Conservation (phyloP, 2,888 invertebrate genomes). For the Scelioninae gen. 1 region DNA sequence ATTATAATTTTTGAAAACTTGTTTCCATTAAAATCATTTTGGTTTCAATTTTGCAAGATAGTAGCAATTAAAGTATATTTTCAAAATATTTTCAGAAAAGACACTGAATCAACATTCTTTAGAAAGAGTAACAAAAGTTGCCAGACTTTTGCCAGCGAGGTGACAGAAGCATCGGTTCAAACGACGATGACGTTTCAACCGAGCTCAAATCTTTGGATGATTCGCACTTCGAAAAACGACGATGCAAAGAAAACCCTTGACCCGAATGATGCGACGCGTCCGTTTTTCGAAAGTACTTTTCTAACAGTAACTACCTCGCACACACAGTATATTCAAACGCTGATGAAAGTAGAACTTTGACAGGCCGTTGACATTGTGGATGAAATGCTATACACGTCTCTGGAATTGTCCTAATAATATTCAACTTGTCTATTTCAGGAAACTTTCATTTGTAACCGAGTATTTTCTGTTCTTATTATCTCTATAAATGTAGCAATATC, state of each 20-base stretch:
- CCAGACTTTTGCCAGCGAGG: conserved; percentile 12
- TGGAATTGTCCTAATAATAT: background rate
- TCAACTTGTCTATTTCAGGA: background rate
- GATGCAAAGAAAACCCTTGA: conserved; percentile 62
- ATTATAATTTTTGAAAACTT: background rate
- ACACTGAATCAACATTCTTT: conserved; percentile 1
- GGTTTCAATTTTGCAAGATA: background rate
- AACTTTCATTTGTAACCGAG: background rate
- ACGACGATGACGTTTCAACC: conserved; percentile 34
- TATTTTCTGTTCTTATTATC: background rate
- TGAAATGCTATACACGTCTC: conserved; percentile 5
- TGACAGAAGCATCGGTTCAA: conserved; percentile 28
- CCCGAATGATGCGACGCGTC: conserved; percentile 72
- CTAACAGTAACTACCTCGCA: conserved; percentile 77
- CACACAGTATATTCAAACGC: conserved; percentile 74
- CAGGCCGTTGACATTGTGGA: conserved; percentile 71
- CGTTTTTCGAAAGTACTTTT: conserved; percentile 78
- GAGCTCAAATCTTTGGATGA: conserved; percentile 29
- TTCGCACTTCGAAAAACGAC: conserved; percentile 30
- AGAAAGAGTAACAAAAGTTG: conserved; percentile 31
- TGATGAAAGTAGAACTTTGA: conserved; percentile 74
- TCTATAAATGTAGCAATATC: background rate
- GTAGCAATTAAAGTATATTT: conserved; percentile 11
- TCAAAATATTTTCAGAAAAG: conserved; percentile 31
- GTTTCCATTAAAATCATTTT: background rate